A percentile compares a stretch with the other conserved stretches of the same genome.
Evolutionary conservation across 2,797 vertebrate genomes (phyloP).

Genomic region (Dromococcyx pavoninus): DNA sequence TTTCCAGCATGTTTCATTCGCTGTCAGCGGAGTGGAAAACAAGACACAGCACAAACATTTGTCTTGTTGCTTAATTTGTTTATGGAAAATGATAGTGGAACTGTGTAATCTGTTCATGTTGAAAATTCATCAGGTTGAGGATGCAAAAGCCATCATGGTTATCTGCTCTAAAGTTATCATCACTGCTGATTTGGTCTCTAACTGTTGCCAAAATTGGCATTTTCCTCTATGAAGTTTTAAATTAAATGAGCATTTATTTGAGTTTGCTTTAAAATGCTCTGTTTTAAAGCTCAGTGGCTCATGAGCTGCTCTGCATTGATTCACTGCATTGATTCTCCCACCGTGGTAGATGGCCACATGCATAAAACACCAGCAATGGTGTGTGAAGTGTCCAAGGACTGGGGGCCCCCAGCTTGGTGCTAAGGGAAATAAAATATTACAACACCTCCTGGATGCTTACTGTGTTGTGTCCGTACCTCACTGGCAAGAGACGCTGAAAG

Average conservation of each 20-base stretch:
- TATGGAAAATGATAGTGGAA: not conserved
- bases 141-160: not conserved
- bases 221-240: not conserved
- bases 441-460: not conserved
- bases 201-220: not conserved
- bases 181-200: not conserved
- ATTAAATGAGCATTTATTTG: not conserved
- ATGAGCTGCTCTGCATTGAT: not conserved
- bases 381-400: too few relatives aligned
- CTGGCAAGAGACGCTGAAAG: not conserved
- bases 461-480: not conserved
- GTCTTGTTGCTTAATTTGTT: not conserved
- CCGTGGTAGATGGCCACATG: not conserved
- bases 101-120: not conserved
- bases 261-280: not conserved
- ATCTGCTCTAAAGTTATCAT: not conserved
- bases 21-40: not conserved
- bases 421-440: not conserved
- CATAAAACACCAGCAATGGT: rapidly evolving
- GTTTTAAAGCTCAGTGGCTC: not conserved
- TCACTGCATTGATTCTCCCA: not conserved
- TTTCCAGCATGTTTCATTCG: not conserved
- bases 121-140: not conserved
- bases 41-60: not conserved
- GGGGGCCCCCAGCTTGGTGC: not conserved